phyloP scores from a whole-genome alignment of 2,113 vertebrate species.

The Delphinapterus leucas region DNA sequence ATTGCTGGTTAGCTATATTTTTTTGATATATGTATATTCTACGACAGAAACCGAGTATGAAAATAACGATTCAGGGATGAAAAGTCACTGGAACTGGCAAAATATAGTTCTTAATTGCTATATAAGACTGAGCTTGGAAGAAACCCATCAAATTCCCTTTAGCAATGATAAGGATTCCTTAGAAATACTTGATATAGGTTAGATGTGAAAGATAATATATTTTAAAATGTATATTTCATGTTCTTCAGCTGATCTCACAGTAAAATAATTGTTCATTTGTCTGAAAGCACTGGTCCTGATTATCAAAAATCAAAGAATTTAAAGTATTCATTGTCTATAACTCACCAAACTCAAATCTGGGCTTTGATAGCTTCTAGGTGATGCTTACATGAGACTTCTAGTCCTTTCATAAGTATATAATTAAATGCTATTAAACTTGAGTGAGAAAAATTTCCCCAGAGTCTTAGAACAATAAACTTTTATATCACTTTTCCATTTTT shows the following conservation, averaged over 20 bases:
- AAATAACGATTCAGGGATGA: neutral
- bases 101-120: neutral
- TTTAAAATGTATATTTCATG: neutral
- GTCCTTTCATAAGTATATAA: neutral
- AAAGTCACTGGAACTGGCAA: conserved; percentile 2
- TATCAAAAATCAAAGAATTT: conserved; percentile 37
- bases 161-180: neutral
- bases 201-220: neutral
- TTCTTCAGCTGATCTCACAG: conserved; percentile 9
- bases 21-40: neutral
- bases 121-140: neutral
- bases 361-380: neutral
- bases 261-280: conserved; percentile 4
- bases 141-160: neutral
- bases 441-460: conserved; percentile 26
- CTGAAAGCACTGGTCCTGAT: neutral
- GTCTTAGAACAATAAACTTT: neutral
- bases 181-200: neutral
- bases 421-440: neutral
- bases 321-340: neutral
- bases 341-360: conserved; percentile 18
- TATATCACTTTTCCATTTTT: neutral
- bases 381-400: neutral
- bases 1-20: neutral
- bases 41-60: neutral